These are phyloP conservation scores for Oryzaephilus surinamensis DNA, from an alignment of 1,140 invertebrate species.

Conservation along the genomic window DNA sequence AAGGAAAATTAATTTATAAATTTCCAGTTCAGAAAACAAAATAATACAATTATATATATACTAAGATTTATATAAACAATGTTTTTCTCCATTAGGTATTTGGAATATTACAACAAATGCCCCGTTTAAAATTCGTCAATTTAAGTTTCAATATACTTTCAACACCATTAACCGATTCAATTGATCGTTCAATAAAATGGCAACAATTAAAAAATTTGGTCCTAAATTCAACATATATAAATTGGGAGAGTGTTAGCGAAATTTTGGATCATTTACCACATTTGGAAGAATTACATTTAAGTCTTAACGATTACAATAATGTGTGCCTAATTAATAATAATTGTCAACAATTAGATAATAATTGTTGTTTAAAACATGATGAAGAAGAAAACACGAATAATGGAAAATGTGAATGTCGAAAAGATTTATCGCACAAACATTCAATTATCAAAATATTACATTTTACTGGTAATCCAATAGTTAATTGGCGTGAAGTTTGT, in stretches of 20 bases:
- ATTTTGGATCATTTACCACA: slow-evolving; percentile 63
- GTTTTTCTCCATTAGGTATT: slow-evolving; percentile 74
- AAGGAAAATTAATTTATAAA: neutral
- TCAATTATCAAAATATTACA: slow-evolving; percentile 61
- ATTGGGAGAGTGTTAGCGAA: slow-evolving; percentile 71
- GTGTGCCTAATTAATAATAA: slow-evolving; percentile 49
- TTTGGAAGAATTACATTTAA: slow-evolving; percentile 82
- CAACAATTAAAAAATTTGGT: slow-evolving; percentile 65
- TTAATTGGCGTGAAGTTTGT: slow-evolving; percentile 68
- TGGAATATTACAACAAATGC: slow-evolving; percentile 74
- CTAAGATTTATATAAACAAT: slow-evolving; percentile 2
- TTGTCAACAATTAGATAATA: slow-evolving; percentile 8
- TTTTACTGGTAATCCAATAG: slow-evolving; percentile 74
- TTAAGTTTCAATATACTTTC: slow-evolving; percentile 77
- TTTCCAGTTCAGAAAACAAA: neutral
- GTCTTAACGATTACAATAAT: slow-evolving; percentile 71
- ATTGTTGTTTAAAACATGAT: slow-evolving; percentile 15
- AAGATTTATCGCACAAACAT: slow-evolving; percentile 40
- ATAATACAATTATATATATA: neutral
- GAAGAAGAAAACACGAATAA: slow-evolving; percentile 17
- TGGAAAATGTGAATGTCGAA: slow-evolving; percentile 18
- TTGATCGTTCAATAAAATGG: slow-evolving; percentile 34
- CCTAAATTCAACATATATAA: slow-evolving; percentile 73
- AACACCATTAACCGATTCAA: slow-evolving; percentile 43
- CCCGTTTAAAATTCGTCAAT: slow-evolving; percentile 79